Conservation (phyloP, 2,113 vertebrate species). For the Entomyzon cyanotis region DNA sequence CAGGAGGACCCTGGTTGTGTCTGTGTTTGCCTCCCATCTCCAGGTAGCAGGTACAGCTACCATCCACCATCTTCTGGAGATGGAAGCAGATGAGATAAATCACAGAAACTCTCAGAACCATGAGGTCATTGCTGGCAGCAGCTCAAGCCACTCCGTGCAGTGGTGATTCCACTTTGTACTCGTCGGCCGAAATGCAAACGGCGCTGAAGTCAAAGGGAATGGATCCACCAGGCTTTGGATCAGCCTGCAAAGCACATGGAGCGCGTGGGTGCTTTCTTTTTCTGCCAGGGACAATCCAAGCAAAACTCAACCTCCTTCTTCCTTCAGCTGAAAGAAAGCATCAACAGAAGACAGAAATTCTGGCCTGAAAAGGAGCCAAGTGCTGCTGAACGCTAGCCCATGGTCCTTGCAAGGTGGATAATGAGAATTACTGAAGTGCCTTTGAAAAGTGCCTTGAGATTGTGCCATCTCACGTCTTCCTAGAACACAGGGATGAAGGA, state of each 20-base stretch:
- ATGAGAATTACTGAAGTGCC: not conserved
- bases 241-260: conserved; percentile 32
- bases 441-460: not conserved
- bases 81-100: not conserved
- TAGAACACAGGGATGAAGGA: not conserved
- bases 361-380: conserved; percentile 40
- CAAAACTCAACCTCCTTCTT: conserved; percentile 37
- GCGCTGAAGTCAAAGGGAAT: not conserved
- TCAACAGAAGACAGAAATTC: conserved; percentile 12
- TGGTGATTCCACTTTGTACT: fast-evolving
- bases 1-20: not conserved
- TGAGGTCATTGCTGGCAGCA: not conserved
- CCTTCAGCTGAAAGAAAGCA: conserved; percentile 47
- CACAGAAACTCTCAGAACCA: not conserved
- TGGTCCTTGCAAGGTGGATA: not conserved
- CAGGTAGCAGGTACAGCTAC: not conserved
- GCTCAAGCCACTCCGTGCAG: not conserved
- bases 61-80: not conserved
- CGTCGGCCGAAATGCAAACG: not conserved
- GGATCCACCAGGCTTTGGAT: conserved; percentile 3
- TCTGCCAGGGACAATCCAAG: conserved; percentile 58
- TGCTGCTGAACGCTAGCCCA: not conserved
- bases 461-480: not conserved
- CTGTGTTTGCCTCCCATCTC: not conserved
- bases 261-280: not conserved